Conservation (phyloP, 2,113 vertebrate species). For the Mesembrinibis cayennensis region DNA sequence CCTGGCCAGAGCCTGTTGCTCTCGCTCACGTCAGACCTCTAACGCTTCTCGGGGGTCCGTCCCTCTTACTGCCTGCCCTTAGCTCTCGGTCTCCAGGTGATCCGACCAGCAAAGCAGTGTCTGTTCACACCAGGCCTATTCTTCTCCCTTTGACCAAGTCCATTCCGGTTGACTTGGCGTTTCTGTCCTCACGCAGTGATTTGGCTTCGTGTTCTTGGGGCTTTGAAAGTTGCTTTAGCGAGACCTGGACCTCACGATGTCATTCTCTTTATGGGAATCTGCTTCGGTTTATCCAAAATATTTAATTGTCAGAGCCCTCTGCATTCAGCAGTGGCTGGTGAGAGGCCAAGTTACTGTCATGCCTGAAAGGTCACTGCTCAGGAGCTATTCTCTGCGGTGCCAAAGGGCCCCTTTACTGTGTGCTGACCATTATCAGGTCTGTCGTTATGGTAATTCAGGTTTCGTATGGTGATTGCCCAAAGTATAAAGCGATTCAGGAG, state of each 20-base stretch:
- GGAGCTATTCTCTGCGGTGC: background rate
- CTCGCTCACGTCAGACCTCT: background rate
- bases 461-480: background rate
- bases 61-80: background rate
- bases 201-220: background rate
- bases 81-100: background rate
- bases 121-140: background rate
- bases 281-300: background rate
- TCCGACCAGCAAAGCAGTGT: fast-evolving
- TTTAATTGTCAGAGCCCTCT: background rate
- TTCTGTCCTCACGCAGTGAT: background rate
- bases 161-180: background rate
- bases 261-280: background rate
- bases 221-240: background rate
- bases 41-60: fast-evolving
- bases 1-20: background rate
- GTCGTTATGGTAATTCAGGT: background rate
- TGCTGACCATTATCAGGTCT: background rate
- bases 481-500: background rate
- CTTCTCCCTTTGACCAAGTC: background rate
- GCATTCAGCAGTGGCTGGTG: background rate
- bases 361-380: background rate
- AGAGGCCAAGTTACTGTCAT: background rate
- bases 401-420: background rate
- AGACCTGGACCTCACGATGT: background rate